Evolutionary conservation across 2,113 vertebrate genomes (phyloP), one percentile per base, ranked within the genome.

Genomic region (Callopanchax toddi): DNA sequence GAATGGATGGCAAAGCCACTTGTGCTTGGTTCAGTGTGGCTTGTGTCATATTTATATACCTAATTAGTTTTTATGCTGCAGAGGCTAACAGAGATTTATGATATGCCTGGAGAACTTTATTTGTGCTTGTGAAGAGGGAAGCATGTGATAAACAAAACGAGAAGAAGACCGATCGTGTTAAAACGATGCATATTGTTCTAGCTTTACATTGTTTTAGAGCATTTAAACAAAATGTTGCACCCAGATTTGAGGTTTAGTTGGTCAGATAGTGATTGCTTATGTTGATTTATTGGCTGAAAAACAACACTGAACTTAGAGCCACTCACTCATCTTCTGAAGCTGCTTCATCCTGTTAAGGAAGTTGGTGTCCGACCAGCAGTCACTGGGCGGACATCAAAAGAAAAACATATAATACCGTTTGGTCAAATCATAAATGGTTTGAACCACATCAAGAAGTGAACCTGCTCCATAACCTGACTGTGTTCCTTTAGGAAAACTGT

Each of bases 1-100:
- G 61, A 81, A 64, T 48, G 25, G 40, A 78, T 56, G 67, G 6
- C 40, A 66, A 44, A 60, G 51, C 56, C 72, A 56, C 62, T 13
- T 42, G 34, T 12, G 55, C 40, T 54, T 53, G 36, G 20, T 57
- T 76, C 16, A 58, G 5, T 37, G 23, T 46, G 43, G 34, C 39
- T 62, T 46, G 56, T 62, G 29, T 36, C 68, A 82, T 76, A 68
- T 77, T 78, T 79, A 55, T 67, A 54, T 42, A 42, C 23, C 22
- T 61, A 64, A 79, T 73, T 67, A 16, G 21, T 68, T 77, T 67
- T 70, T 61, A 42, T 56, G 49, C 61, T 39, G 43, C 21, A 21
- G 45, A 22, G 2, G 49, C 59, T 37, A 17, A 42, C 18, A 23
- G 18, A 13, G 70, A 56, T 82, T 79, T 69, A 69, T 48, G 45